Base-by-base conservation (phyloP, 2,888 invertebrate species). In the Microplitis manilae region DNA sequence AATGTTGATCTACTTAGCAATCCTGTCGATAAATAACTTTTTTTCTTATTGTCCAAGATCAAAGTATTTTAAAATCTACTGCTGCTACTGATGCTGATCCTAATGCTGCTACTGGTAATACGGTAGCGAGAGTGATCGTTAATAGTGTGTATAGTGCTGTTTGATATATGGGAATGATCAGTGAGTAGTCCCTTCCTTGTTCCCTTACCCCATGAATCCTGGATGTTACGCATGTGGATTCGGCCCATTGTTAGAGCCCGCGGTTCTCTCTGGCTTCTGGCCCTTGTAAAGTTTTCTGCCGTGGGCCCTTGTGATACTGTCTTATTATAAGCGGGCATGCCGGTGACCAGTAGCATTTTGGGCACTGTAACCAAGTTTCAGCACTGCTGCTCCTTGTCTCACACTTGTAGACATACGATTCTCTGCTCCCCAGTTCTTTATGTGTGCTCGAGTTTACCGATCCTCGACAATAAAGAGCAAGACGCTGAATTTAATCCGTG, bases 311-410 rank as follows among this genome's bases (percentile, higher is more conserved):
- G 81, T 81, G 86, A 86, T 86, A 86, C 85, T 86, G 88, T 88
- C 88, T 88, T 88, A 88, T 88, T 88, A 88, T 87, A 88, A 87
- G 85, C 84, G 70, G 69, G 30, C 30, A 9, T 50, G 50, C 50
- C 50, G 50, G 50, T 50, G 50, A 50, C 50, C 50, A 50, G 50
- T 50, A 50, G 50, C 50, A 50, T 50, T 50, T 50, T 8, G 50
- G 50, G 50, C 50, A 50, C 13, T 50, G 8, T 8, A 13, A 50
- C 50, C 50, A 50, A 50, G 13, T 30, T 30, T 30, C 85, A 85
- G 84, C 85, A 84, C 84, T 87, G 86, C 85, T 83, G 83, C 81
- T 82, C 82, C 85, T 86, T 84, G 86, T 85, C 86, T 84, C 84
- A 83, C 84, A 85, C 83, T 84, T 85, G 82, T 83, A 85, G 83